Evolutionary conservation across 2,888 invertebrate species (phyloP).

Genomic region (Lasioglossum figueresi): DNA sequence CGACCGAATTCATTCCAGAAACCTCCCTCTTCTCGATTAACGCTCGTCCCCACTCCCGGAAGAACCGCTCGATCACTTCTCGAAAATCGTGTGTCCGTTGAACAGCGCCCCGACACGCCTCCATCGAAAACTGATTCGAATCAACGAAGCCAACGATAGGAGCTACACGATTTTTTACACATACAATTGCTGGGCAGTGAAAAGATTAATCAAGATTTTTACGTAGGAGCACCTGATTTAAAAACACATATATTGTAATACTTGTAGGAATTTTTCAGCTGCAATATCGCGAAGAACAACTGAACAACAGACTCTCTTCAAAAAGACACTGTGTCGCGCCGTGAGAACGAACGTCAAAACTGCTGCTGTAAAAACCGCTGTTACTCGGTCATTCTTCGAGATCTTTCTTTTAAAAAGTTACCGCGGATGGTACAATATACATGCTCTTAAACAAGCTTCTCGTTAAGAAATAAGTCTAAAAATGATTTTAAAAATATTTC

Average conservation of each 20-base stretch:
- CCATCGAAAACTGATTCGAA: not conserved
- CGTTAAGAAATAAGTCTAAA: not conserved
- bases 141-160: not conserved
- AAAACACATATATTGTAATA: not conserved
- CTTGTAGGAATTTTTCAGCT: not conserved
- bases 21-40: not conserved
- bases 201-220: not conserved
- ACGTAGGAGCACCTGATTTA: not conserved
- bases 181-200: not conserved
- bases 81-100: not conserved
- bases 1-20: conserved; percentile 30
- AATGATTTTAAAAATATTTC: not conserved
- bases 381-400: not conserved
- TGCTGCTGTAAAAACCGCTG: not conserved
- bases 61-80: not conserved
- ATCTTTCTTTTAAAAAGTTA: not conserved
- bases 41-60: not conserved
- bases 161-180: not conserved
- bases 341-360: not conserved
- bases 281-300: not conserved
- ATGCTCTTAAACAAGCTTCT: not conserved
- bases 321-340: not conserved
- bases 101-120: not conserved
- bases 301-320: not conserved
- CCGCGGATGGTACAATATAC: not conserved